These are phyloP conservation scores for Microcebus griseorufus DNA, from an alignment of 2,113 vertebrate species.

Conservation along the genomic window DNA sequence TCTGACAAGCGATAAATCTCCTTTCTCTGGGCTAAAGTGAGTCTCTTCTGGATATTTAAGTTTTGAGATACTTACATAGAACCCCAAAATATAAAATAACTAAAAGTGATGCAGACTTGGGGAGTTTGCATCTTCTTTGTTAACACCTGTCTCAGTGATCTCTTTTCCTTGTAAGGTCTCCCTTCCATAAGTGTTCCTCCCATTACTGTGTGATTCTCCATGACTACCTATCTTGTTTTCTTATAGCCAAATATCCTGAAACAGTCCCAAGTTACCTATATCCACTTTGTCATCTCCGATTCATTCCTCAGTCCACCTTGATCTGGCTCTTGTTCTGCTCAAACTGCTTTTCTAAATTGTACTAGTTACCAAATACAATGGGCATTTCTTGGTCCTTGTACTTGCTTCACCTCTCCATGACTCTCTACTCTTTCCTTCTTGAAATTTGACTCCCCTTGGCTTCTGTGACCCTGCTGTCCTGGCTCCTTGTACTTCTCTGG, in stretches of 20 bases:
- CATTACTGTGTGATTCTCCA: not conserved
- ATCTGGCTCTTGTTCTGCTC: not conserved
- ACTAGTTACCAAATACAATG: not conserved
- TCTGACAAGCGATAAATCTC: not conserved
- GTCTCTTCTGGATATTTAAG: not conserved
- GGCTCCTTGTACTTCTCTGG: not conserved
- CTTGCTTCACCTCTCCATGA: not conserved
- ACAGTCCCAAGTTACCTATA: not conserved
- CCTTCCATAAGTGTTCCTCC: not conserved
- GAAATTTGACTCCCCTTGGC: not conserved
- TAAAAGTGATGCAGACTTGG: not conserved
- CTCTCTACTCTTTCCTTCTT: not conserved
- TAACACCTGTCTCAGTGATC: not conserved
- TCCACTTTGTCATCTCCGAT: not conserved
- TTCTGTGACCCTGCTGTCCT: not conserved
- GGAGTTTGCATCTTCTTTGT: not conserved
- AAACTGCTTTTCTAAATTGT: not conserved
- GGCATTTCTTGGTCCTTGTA: not conserved
- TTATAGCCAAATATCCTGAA: not conserved
- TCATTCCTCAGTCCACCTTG: not conserved
- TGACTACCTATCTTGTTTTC: constrained; percentile 1
- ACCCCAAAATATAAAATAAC: not conserved
- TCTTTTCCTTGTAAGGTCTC: not conserved
- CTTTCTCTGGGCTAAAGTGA: not conserved
- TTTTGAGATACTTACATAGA: not conserved